These are phyloP conservation scores for Dolichomitus sp. DNA, from an alignment of 2,888 invertebrate genomes.

Conservation along the genomic window DNA sequence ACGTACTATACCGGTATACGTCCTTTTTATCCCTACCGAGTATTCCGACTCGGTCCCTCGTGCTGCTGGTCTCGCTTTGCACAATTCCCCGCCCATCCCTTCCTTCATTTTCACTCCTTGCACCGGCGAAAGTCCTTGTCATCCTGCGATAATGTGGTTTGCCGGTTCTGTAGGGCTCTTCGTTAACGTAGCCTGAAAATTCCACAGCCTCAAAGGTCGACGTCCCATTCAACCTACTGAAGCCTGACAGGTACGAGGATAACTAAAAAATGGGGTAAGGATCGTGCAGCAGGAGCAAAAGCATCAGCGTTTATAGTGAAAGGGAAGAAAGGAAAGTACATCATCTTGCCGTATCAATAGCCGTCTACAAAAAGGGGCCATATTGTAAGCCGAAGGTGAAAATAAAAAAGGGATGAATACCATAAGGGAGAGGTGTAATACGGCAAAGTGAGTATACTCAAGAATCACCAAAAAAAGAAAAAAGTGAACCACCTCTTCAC, in stretches of 20 bases:
- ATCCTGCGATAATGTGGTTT: slow-evolving; percentile 61
- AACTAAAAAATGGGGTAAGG: slow-evolving; percentile 14
- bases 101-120: slow-evolving; percentile 17
- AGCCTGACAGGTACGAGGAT: slow-evolving; percentile 42
- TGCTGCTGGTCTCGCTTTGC: slow-evolving; percentile 42
- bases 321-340: slow-evolving; percentile 24
- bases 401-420: neutral
- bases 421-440: slow-evolving; percentile 50
- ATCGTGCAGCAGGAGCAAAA: neutral
- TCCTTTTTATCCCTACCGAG: slow-evolving; percentile 54
- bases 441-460: slow-evolving; percentile 29
- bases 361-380: slow-evolving; percentile 33
- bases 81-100: slow-evolving; percentile 36
- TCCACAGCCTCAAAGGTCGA: slow-evolving; percentile 60
- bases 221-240: slow-evolving; percentile 61
- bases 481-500: slow-evolving; percentile 54
- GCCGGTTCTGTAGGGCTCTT: slow-evolving; percentile 20
- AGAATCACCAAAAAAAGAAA: slow-evolving; percentile 27
- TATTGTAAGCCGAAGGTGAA: slow-evolving; percentile 10
- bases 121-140: slow-evolving; percentile 35
- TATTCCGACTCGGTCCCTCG: slow-evolving; percentile 24
- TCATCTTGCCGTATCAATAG: slow-evolving; percentile 38
- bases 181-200: slow-evolving; percentile 41
- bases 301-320: neutral
- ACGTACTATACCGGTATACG: slow-evolving; percentile 64